These are phyloP conservation scores for Solenopsis fugax DNA, from an alignment of 1,140 invertebrate genomes.

Conservation along the genomic window DNA sequence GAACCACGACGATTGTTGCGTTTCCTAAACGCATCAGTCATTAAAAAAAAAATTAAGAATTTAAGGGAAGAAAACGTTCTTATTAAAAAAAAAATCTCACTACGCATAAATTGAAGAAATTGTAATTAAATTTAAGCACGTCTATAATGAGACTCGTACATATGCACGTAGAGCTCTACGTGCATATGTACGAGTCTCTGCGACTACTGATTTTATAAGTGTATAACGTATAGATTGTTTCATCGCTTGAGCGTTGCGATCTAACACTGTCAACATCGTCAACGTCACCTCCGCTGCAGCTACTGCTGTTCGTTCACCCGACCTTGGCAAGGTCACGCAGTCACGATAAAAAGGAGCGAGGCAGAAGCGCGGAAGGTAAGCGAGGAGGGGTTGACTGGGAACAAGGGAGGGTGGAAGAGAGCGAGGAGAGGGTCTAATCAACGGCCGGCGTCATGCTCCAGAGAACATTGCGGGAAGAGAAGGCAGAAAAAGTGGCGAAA, in stretches of 20 bases:
- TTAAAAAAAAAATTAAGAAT: neutral
- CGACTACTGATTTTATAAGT: neutral
- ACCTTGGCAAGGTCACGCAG: constrained; percentile 86
- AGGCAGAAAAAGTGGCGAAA: constrained; percentile 63
- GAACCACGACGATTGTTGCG: neutral
- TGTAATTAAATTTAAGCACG: neutral
- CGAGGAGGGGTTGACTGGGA: constrained; percentile 62
- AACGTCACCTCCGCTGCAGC: constrained; percentile 56
- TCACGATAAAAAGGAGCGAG: constrained; percentile 75
- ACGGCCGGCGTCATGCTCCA: constrained; percentile 85
- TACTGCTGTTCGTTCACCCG: constrained; percentile 86
- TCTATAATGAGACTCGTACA: neutral
- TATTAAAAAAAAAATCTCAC: neutral
- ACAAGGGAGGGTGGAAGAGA: constrained; percentile 64
- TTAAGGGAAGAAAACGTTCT: neutral
- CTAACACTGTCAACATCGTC: constrained; percentile 32
- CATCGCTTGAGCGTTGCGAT: constrained; percentile 26
- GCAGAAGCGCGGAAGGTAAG: constrained; percentile 44
- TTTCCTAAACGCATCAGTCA: constrained; percentile 12
- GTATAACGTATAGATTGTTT: constrained; percentile 16
- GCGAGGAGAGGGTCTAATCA: constrained; percentile 83
- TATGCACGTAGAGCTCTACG: neutral
- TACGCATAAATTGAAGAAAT: neutral
- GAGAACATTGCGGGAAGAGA: constrained; percentile 78
- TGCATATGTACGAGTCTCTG: neutral